Percentiles rank a stretch among this genome's conserved stretches.
Conservation (phyloP, 2,888 invertebrate species). For the Hipparchia sbordonii region DNA sequence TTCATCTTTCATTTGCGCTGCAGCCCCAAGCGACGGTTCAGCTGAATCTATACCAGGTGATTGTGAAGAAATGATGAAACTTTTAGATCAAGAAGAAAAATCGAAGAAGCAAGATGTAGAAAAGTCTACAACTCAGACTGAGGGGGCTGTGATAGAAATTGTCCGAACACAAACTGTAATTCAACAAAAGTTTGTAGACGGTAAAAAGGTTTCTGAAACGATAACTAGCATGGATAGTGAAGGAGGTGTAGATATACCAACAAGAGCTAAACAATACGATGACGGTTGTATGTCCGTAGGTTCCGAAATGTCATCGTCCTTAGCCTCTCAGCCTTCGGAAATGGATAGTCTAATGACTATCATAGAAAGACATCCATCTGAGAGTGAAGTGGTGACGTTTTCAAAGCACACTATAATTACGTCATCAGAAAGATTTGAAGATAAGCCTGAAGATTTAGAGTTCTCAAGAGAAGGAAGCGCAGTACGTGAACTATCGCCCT, state of each 20-base stretch:
- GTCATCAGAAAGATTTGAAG: constrained; percentile 50
- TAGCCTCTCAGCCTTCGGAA: constrained; percentile 78
- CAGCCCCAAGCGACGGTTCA: constrained; percentile 76
- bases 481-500: constrained; percentile 78
- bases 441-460: constrained; percentile 73
- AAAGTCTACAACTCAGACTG: constrained; percentile 54
- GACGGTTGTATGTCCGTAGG: constrained; percentile 72
- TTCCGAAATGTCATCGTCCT: constrained; percentile 79
- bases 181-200: constrained; percentile 75
- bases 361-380: constrained; percentile 67
- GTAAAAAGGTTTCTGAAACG: constrained; percentile 76
- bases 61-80: constrained; percentile 84
- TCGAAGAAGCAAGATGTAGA: constrained; percentile 51
- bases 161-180: constrained; percentile 74
- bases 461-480: constrained; percentile 70
- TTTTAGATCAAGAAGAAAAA: constrained; percentile 79
- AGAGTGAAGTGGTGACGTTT: constrained; percentile 75
- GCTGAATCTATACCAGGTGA: constrained; percentile 82
- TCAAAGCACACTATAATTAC: constrained; percentile 65
- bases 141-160: constrained; percentile 69
- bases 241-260: constrained; percentile 75
- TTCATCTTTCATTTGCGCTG: constrained; percentile 72
- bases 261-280: constrained; percentile 61
- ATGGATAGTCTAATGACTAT: constrained; percentile 79
- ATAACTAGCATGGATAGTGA: constrained; percentile 69